Conservation (phyloP, 1,140 invertebrate genomes). For the Micrasema minimum region DNA sequence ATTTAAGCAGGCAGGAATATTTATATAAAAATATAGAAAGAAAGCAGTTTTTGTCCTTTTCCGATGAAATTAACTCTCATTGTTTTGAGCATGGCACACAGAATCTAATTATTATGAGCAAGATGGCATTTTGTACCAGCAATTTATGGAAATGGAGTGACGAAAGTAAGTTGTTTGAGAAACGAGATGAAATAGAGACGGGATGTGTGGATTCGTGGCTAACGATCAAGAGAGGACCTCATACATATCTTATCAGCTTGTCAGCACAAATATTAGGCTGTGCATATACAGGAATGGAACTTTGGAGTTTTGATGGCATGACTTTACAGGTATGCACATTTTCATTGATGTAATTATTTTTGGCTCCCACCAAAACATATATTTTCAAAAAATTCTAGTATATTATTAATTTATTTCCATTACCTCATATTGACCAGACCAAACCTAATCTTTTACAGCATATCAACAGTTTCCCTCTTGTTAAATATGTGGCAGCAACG, state of each 20-base stretch:
- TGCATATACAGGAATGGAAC: conserved; percentile 34
- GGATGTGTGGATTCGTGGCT: conserved; percentile 40
- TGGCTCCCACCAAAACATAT: no score
- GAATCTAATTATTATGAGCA: conserved; percentile 39
- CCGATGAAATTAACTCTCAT: conserved; percentile 1
- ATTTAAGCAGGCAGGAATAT: conserved; percentile 32
- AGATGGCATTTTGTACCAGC: conserved; percentile 35
- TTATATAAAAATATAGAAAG: conserved; percentile 45
- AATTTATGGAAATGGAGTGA: conserved; percentile 44
- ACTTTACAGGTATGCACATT: conserved; percentile 21
- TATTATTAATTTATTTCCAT: no score
- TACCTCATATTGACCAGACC: no score
- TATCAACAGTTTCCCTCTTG: conserved; percentile 41
- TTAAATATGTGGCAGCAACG: conserved; percentile 34
- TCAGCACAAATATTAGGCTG: conserved; percentile 33
- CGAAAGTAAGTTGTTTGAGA: conserved; percentile 13
- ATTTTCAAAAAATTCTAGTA: no score
- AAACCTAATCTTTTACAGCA: conserved; percentile 30
- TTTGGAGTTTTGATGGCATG: conserved; percentile 42
- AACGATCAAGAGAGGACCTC: conserved; percentile 13
- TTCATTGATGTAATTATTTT: background rate
- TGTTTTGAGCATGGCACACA: conserved; percentile 26
- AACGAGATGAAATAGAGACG: conserved; percentile 29
- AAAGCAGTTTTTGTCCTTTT: conserved; percentile 35
- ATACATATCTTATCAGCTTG: conserved; percentile 36